Evolutionary conservation across 2,888 invertebrate genomes (phyloP).

Genomic region (Neocrepidodera transversa): DNA sequence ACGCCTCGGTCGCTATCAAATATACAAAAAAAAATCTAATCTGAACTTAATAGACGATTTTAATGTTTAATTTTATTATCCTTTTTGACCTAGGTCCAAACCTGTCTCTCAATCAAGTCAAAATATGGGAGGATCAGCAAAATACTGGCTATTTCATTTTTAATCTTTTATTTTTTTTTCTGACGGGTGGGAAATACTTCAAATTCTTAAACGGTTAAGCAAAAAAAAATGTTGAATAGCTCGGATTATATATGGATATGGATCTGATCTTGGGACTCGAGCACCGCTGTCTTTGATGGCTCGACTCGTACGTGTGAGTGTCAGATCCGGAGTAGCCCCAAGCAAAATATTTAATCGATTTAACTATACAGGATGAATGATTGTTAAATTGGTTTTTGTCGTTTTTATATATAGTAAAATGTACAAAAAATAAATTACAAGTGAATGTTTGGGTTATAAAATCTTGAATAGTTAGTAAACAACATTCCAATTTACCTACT

Average conservation of each 20-base stretch:
- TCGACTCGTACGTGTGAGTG: background rate
- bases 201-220: constrained; percentile 16
- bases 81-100: no score
- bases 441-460: no score
- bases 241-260: constrained; percentile 15
- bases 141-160: constrained; percentile 11
- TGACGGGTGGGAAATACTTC: constrained; percentile 18
- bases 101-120: constrained; percentile 7
- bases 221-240: constrained; percentile 4
- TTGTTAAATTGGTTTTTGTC: no score
- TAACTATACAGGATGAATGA: background rate
- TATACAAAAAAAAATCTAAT: no score
- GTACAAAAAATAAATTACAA: no score
- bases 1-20: no score
- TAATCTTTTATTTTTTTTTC: constrained; percentile 7
- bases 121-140: constrained; percentile 14
- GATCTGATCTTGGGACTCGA: constrained; percentile 5
- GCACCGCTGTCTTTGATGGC: constrained; percentile 16
- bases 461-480: no score
- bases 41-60: no score
- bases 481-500: no score
- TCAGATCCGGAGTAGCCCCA: constrained; percentile 11
- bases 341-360: constrained; percentile 2
- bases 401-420: no score
- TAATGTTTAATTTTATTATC: no score